A percentile compares a stretch with the other conserved stretches of the same genome.
These are phyloP conservation scores for Rhamnusium bicolor DNA, from an alignment of 2,888 invertebrate genomes.

Conservation along the genomic window DNA sequence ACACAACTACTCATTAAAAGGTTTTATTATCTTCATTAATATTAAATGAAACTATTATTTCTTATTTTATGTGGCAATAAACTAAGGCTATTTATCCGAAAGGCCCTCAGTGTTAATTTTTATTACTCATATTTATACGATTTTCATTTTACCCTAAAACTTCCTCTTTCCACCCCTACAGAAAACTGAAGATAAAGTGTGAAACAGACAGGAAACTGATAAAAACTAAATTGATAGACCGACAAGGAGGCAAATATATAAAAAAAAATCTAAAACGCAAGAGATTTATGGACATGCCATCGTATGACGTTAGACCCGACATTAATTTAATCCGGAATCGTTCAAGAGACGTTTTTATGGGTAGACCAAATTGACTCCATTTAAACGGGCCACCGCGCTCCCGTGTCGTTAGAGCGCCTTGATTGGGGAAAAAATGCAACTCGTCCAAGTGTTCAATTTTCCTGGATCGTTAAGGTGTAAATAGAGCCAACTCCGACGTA, in stretches of 20 bases:
- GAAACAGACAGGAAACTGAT: slow-evolving; percentile 23
- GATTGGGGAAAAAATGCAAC: slow-evolving; percentile 44
- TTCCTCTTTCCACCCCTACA: not conserved
- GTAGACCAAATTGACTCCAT: slow-evolving; percentile 23
- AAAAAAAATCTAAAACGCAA: slow-evolving; percentile 3
- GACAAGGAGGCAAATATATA: slow-evolving; percentile 8
- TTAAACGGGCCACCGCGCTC: slow-evolving; percentile 20
- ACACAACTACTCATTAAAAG: not conserved
- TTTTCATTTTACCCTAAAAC: not conserved
- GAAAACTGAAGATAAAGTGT: slow-evolving; percentile 1
- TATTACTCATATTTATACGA: slow-evolving; percentile 1
- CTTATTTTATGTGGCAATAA: not conserved
- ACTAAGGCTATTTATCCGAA: not conserved
- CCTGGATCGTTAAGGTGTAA: not conserved
- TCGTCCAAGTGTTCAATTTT: slow-evolving; percentile 38
- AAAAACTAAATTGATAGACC: slow-evolving; percentile 25
- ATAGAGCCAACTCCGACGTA: not conserved
- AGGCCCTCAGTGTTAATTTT: not conserved
- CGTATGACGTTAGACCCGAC: slow-evolving; percentile 25
- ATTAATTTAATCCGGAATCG: slow-evolving; percentile 30
- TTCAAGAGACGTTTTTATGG: slow-evolving; percentile 26
- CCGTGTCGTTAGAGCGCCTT: slow-evolving; percentile 34
- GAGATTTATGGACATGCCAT: slow-evolving; percentile 28
- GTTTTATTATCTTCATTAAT: not conserved
- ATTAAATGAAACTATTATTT: not conserved